Conservation (phyloP, 2,113 vertebrate species). For the Alexandromys fortis region DNA sequence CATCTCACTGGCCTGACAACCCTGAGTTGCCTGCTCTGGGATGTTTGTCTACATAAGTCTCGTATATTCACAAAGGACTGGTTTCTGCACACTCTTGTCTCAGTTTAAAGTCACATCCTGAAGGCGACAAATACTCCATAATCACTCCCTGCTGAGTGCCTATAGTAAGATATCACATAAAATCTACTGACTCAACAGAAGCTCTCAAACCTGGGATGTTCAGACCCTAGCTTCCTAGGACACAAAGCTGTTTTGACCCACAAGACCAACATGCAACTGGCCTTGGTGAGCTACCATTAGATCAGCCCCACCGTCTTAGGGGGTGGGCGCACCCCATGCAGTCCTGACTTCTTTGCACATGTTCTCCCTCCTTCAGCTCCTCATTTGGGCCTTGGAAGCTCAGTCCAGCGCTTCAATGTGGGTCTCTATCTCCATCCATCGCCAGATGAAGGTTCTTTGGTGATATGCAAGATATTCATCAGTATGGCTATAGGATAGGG, state of each 20-base stretch:
- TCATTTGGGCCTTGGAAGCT: no score
- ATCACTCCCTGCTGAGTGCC: neutral
- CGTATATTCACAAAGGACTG: neutral
- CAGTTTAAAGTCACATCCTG: neutral
- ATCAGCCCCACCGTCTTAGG: no score
- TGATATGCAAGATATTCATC: no score
- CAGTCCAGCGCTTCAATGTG: no score
- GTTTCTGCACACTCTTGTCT: neutral
- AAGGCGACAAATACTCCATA: neutral
- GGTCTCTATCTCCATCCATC: no score
- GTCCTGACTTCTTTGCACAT: no score
- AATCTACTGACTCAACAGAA: neutral
- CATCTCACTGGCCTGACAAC: neutral
- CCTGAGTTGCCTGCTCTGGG: neutral
- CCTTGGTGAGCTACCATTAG: no score
- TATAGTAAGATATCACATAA: conserved; percentile 4
- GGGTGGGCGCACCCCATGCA: no score
- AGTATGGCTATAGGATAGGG: no score
- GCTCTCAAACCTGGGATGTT: neutral
- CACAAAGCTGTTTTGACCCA: neutral
- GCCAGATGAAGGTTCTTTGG: no score
- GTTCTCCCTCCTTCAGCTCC: no score
- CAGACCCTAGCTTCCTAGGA: neutral
- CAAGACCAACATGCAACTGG: neutral
- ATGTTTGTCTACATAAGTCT: accelerated